A percentile compares a stretch with the other conserved stretches of the same genome.
Evolutionary conservation across 2,113 vertebrate species (phyloP).

Genomic region (Pleuronectes platessa): DNA sequence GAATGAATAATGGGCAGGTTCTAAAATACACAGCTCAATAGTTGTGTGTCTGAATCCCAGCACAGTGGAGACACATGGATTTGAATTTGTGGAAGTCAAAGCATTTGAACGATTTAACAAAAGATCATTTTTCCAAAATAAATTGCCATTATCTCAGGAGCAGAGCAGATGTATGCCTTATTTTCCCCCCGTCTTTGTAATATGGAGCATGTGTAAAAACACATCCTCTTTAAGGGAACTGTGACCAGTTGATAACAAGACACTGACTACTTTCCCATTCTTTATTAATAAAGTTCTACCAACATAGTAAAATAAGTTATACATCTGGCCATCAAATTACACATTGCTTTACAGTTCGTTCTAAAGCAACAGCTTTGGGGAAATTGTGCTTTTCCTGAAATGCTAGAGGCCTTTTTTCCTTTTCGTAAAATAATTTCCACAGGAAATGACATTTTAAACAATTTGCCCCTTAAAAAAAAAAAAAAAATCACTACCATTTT

Average conservation of each 20-base stretch:
- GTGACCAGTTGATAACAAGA: conserved; percentile 26
- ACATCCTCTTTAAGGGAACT: conserved; percentile 1
- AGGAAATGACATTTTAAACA: conserved; percentile 88
- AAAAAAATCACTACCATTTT: conserved; percentile 81
- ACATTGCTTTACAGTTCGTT: conserved; percentile 62
- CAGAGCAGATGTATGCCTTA: conserved; percentile 51
- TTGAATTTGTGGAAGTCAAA: no score
- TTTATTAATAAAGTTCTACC: conserved; percentile 82
- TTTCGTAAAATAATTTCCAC: conserved; percentile 90
- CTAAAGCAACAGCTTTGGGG: conserved; percentile 64
- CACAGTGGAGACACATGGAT: no score
- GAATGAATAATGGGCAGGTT: no score
- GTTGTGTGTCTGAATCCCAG: no score
- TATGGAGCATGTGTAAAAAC: conserved; percentile 7
- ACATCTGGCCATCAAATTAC: conserved; percentile 80
- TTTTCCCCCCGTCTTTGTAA: neutral
- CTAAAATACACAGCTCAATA: no score
- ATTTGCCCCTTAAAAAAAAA: conserved; percentile 74
- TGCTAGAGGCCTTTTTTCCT: conserved; percentile 47
- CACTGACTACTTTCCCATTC: conserved; percentile 63
- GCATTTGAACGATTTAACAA: neutral
- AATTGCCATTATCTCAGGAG: neutral
- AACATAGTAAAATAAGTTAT: conserved; percentile 86
- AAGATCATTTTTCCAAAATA: neutral
- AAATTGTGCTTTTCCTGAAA: conserved; percentile 68